Evolutionary conservation across 2,113 vertebrate species (phyloP), one percentile per base, ranked within the genome.

Genomic region (Limnothrissa miodon): DNA sequence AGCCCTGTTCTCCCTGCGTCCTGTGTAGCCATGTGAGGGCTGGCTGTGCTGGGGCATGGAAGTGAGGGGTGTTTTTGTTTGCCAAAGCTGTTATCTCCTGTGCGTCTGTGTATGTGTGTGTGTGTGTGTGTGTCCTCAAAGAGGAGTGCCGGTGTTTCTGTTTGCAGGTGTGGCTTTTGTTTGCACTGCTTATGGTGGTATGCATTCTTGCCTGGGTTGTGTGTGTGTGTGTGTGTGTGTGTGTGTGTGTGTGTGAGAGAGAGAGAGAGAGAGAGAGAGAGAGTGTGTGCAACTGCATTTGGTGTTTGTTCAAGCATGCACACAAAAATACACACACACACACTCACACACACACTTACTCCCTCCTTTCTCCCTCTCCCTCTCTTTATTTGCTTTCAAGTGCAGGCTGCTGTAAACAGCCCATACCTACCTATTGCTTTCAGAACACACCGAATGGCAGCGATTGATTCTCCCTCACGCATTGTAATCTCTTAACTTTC

Each of bases 391-490:
- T 81, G 80, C 82, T 84, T 89, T 87, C 79, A 87, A 74, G 84
- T 85, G 74, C 84, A 36, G 33, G 85, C 85, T 79, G 81, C 84
- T 91, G 88, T 83, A 86, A 90, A 88, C 87, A 83, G 83, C 86
- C 90, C 84, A 56, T 45, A 85, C 84, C 39, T 53, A 56, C 46
- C 81, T 79, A 51, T 66, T 88, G 25, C 66, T 36, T 39, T 19
- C 33, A 74, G 66, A 85, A 87, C 56, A 66, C 87, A 90, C 90
- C 90, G 84, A 92, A 94, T 89, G 90, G 85, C 85, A 87, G 80
- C 86, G 89, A 92, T 85, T 92, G 89, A 92, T 92, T 92, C 92
- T 87, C 89, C 88, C 90, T 87, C 62, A 89, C 93, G 90, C 91
- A 91, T 89, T 92, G 86, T 92, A 90, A 92, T 92, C 87, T 89